These are phyloP conservation scores for Trichogramma dendrolimi DNA, from an alignment of 2,888 invertebrate genomes.

Conservation along the genomic window DNA sequence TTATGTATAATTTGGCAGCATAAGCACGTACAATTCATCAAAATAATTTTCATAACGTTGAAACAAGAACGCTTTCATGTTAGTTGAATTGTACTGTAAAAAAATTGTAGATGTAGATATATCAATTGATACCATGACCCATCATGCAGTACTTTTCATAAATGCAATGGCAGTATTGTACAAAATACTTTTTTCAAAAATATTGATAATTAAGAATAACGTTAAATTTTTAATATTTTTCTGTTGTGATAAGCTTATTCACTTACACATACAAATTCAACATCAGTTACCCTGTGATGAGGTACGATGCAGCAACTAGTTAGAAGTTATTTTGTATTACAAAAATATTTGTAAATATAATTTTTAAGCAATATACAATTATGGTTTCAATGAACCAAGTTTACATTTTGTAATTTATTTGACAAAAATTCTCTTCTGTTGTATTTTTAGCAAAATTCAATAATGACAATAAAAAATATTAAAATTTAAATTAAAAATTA, in stretches of 20 bases:
- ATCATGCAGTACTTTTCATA: slow-evolving; percentile 14
- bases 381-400: slow-evolving; percentile 22
- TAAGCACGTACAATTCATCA: slow-evolving; percentile 6
- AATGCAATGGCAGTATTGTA: slow-evolving; percentile 27
- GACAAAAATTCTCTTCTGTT: slow-evolving; percentile 20
- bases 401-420: slow-evolving; percentile 28
- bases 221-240: slow-evolving; percentile 20
- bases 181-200: slow-evolving; percentile 18
- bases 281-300: slow-evolving; percentile 24
- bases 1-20: slow-evolving; percentile 13
- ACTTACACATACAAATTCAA: slow-evolving; percentile 11
- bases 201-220: slow-evolving; percentile 13
- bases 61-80: too few species aligned
- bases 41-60: slow-evolving; percentile 2
- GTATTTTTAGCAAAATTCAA: slow-evolving; percentile 23
- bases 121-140: slow-evolving; percentile 16
- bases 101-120: background rate
- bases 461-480: slow-evolving; percentile 1
- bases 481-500: background rate
- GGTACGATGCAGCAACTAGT: slow-evolving; percentile 22
- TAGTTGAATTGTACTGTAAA: background rate
- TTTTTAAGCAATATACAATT: slow-evolving; percentile 25
- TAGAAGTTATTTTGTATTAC: slow-evolving; percentile 20
- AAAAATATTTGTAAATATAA: slow-evolving; percentile 28
- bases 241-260: slow-evolving; percentile 26